Evolutionary conservation across 2,888 invertebrate species (phyloP).

Genomic region (Orchestes rusci): DNA sequence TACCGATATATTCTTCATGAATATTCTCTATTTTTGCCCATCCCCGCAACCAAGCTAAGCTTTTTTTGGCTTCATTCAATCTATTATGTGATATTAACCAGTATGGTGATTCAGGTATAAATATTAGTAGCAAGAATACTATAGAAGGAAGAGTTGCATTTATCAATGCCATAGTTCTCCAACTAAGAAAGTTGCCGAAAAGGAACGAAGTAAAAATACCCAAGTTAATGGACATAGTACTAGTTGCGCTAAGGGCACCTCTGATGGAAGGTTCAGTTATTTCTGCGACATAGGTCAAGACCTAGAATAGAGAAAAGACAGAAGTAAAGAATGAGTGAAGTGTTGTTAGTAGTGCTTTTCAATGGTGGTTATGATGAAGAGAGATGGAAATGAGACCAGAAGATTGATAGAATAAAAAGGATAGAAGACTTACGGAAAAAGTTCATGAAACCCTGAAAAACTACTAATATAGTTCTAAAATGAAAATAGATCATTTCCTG

Average conservation of each 20-base stretch:
- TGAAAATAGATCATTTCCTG: too few species aligned
- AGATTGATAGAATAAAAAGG: too few species aligned
- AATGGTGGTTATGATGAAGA: too few species aligned
- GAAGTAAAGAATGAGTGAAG: too few species aligned
- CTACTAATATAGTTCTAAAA: too few species aligned
- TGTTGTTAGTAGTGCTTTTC: too few species aligned
- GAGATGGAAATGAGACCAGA: too few species aligned
- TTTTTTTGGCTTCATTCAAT: slow-evolving; percentile 46
- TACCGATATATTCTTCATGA: slow-evolving; percentile 50
- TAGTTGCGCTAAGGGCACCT: slow-evolving; percentile 65
- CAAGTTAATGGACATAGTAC: slow-evolving; percentile 65
- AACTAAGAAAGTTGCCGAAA: slow-evolving; percentile 59
- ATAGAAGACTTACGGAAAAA: too few species aligned
- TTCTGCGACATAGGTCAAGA: slow-evolving; percentile 76
- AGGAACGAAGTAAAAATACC: slow-evolving; percentile 71
- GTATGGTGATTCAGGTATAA: slow-evolving; percentile 74
- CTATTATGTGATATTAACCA: slow-evolving; percentile 67
- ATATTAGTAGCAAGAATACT: slow-evolving; percentile 56
- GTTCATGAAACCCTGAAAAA: too few species aligned
- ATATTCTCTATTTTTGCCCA: slow-evolving; percentile 60
- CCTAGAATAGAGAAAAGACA: slow-evolving; percentile 43
- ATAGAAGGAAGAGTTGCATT: slow-evolving; percentile 57
- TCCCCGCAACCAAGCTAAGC: slow-evolving; percentile 59
- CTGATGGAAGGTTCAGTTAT: slow-evolving; percentile 72
- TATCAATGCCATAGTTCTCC: slow-evolving; percentile 63